These are phyloP conservation scores for Trileptium ribeirensis DNA, from an alignment of 2,888 invertebrate species.

Conservation along the genomic window DNA sequence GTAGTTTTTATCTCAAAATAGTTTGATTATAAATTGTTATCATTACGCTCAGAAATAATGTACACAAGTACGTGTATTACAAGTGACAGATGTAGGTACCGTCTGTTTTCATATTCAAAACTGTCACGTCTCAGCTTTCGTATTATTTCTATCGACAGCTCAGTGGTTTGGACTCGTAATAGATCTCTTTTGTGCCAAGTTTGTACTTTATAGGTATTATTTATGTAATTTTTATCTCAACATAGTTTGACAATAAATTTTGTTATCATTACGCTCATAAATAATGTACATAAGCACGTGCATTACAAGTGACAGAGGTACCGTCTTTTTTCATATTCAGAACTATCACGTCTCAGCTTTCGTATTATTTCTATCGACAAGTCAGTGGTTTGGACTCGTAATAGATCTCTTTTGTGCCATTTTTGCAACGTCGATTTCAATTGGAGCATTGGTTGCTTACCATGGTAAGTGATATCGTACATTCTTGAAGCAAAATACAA, in stretches of 20 bases:
- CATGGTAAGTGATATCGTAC: no score
- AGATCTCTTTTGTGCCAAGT: constrained; percentile 77
- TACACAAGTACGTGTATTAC: constrained; percentile 42
- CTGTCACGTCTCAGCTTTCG: constrained; percentile 82
- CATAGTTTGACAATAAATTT: no score
- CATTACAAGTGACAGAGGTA: no score
- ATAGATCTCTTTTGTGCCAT: constrained; percentile 77
- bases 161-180: constrained; percentile 89
- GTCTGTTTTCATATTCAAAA: constrained; percentile 61
- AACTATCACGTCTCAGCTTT: constrained; percentile 80
- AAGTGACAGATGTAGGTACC: no score
- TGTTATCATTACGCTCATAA: constrained; percentile 21
- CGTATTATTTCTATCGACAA: constrained; percentile 79
- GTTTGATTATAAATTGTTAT: no score
- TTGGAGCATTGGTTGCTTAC: constrained; percentile 70
- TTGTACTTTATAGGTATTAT: no score
- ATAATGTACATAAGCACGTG: constrained; percentile 40
- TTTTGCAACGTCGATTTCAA: constrained; percentile 75
- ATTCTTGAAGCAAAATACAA: no score
- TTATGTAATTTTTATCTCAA: no score
- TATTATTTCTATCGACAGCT: constrained; percentile 75
- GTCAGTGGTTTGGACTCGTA: constrained; percentile 86
- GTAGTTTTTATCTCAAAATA: no score
- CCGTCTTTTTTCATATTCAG: no score
- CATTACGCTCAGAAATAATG: constrained; percentile 23